Conservation (phyloP, 2,888 invertebrate genomes). For the Melinaea menophilus region DNA sequence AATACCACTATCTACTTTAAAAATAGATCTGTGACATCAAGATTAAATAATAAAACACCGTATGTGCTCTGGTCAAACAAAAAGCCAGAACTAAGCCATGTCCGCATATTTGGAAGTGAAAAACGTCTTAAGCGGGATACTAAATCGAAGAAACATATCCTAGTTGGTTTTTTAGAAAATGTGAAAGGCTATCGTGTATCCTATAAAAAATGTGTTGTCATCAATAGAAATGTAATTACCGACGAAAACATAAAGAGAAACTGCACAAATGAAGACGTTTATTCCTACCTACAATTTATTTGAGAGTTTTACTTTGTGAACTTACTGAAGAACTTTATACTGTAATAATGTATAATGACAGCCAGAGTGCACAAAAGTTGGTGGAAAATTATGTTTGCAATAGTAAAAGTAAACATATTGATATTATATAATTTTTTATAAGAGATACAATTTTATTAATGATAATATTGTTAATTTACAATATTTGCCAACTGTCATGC, state of each 20-base stretch:
- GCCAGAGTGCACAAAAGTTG: slow-evolving; percentile 3
- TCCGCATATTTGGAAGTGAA: neutral
- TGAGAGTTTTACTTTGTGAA: slow-evolving; percentile 1
- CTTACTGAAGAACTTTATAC: neutral
- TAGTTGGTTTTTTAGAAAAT: neutral
- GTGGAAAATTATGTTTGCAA: neutral
- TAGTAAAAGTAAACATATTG: slow-evolving; percentile 2
- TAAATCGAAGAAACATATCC: too few species aligned
- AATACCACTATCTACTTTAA: slow-evolving; percentile 14
- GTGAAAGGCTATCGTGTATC: neutral
- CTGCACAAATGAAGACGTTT: too few species aligned
- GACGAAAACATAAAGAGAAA: too few species aligned
- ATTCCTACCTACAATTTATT: neutral
- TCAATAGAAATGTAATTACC: too few species aligned
- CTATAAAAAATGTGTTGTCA: too few species aligned
- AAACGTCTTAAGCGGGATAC: neutral
- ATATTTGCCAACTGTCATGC: slow-evolving; percentile 5
- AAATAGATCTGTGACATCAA: slow-evolving; percentile 1
- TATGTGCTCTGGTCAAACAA: slow-evolving; percentile 9
- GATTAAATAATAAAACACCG: slow-evolving; percentile 11
- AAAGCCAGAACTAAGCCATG: slow-evolving; percentile 9
- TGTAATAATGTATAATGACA: neutral
- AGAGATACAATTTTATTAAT: neutral
- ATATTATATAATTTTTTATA: neutral
- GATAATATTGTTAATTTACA: slow-evolving; percentile 1